phyloP scores from a whole-genome alignment of 2,888 invertebrate species.

The Gibbula magus region DNA sequence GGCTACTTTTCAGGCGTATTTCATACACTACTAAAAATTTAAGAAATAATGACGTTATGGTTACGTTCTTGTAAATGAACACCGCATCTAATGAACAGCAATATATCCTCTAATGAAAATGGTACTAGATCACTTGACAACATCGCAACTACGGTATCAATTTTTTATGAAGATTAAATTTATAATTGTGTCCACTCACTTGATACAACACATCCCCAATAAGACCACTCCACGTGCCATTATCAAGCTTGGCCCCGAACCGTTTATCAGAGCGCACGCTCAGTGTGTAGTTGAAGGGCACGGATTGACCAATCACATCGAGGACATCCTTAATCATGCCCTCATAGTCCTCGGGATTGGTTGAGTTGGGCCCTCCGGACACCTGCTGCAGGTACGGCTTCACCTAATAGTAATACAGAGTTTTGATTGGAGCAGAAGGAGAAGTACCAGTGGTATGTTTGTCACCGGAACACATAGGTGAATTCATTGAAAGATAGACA shows the following conservation, averaged over 20 bases:
- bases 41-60: too few species aligned
- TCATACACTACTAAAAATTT: too few species aligned
- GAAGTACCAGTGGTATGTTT: neutral
- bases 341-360: slow-evolving; percentile 26
- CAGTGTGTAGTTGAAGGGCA: slow-evolving; percentile 42
- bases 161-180: neutral
- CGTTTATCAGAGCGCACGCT: slow-evolving; percentile 28
- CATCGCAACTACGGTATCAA: too few species aligned
- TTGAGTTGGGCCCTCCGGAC: neutral
- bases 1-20: too few species aligned
- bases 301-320: slow-evolving; percentile 39
- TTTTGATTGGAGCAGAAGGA: neutral
- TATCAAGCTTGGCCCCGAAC: slow-evolving; percentile 38
- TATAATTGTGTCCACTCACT: slow-evolving; percentile 38
- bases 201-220: slow-evolving; percentile 49
- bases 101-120: too few species aligned
- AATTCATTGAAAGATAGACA: too few species aligned
- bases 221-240: slow-evolving; percentile 59
- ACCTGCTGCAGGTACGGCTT: slow-evolving; percentile 32
- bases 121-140: too few species aligned
- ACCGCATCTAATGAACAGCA: too few species aligned
- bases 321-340: slow-evolving; percentile 59
- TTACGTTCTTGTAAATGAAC: too few species aligned
- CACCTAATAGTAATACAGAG: slow-evolving; percentile 26
- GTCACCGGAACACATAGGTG: too few species aligned